These are phyloP conservation scores for Battus philenor DNA, from an alignment of 1,140 invertebrate species.

Conservation along the genomic window DNA sequence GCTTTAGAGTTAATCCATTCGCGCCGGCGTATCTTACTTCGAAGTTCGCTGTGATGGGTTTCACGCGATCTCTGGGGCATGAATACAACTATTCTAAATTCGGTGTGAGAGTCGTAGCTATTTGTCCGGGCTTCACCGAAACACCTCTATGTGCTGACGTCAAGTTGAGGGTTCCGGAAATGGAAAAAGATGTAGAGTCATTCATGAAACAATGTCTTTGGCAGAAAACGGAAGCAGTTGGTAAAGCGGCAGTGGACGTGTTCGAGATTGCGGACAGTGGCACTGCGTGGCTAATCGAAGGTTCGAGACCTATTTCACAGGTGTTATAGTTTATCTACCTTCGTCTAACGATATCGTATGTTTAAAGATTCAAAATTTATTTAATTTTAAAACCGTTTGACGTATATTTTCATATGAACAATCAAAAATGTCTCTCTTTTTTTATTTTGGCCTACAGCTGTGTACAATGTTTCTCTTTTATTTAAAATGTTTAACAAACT, in stretches of 20 bases:
- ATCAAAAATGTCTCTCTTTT: too few species aligned
- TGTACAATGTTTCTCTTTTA: too few species aligned
- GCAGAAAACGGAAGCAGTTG: slow-evolving; percentile 27
- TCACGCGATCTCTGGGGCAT: slow-evolving; percentile 70
- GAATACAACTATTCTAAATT: slow-evolving; percentile 69
- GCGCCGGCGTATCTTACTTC: slow-evolving; percentile 80
- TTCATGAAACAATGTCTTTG: not conserved
- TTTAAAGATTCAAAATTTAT: too few species aligned
- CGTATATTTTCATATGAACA: too few species aligned
- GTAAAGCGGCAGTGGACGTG: slow-evolving; percentile 27
- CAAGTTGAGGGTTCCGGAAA: slow-evolving; percentile 20
- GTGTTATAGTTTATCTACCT: not conserved
- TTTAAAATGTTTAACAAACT: too few species aligned
- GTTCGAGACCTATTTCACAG: slow-evolving; percentile 15
- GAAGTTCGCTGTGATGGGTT: slow-evolving; percentile 77
- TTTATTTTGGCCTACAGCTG: too few species aligned
- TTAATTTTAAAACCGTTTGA: too few species aligned
- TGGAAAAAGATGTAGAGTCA: slow-evolving; percentile 14
- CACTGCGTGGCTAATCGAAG: slow-evolving; percentile 35
- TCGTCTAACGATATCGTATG: too few species aligned
- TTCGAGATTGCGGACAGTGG: slow-evolving; percentile 43
- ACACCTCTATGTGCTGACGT: slow-evolving; percentile 55
- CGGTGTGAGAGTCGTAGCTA: slow-evolving; percentile 66
- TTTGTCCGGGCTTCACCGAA: slow-evolving; percentile 75
- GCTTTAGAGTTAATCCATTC: slow-evolving; percentile 75